Conservation (phyloP, 30 jellyfish, hydroid and myxozoan genomes). For the Cassiopea xamachana region DNA sequence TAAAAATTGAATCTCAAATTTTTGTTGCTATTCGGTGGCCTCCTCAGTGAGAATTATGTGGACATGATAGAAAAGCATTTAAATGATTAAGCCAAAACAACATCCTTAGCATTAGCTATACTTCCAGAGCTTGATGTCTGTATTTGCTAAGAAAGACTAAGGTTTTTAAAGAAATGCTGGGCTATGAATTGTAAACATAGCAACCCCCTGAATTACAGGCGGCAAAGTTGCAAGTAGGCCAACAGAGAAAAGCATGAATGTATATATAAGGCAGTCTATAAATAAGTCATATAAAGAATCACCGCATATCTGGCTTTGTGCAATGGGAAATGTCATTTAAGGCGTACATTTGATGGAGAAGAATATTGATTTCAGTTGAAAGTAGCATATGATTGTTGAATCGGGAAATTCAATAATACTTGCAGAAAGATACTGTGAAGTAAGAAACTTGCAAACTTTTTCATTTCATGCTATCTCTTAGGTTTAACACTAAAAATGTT, state of each 20-base stretch:
- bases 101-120: too few relatives aligned
- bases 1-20: too few relatives aligned
- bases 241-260: not conserved
- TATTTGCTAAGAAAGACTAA: not conserved
- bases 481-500: too few relatives aligned
- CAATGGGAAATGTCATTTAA: not conserved
- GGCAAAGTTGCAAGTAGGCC: not conserved
- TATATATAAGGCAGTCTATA: not conserved
- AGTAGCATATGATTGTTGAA: not conserved
- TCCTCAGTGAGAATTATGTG: too few relatives aligned
- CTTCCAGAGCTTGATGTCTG: too few relatives aligned
- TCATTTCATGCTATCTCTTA: too few relatives aligned
- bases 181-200: not conserved
- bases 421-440: not conserved
- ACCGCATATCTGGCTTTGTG: not conserved
- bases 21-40: too few relatives aligned
- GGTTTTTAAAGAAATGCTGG: not conserved
- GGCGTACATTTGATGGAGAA: not conserved
- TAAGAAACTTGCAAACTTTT: not conserved
- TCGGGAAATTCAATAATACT: not conserved
- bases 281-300: not conserved
- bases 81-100: too few relatives aligned
- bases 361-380: not conserved
- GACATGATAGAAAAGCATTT: too few relatives aligned
- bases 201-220: not conserved